Evolutionary conservation across 1,140 invertebrate genomes (phyloP).

Genomic region (Hesperophylax magnus): DNA sequence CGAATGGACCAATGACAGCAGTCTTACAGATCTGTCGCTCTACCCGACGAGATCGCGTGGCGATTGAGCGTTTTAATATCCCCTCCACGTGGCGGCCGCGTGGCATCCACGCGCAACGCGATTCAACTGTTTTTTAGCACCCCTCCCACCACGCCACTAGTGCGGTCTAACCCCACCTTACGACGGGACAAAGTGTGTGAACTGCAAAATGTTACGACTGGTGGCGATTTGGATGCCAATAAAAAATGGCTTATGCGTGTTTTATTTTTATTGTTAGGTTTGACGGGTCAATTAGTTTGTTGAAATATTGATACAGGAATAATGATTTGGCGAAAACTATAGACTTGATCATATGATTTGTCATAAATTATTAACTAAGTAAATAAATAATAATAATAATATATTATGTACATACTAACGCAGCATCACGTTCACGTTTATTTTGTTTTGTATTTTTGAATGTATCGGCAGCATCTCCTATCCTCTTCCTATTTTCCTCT

Average conservation of each 20-base stretch:
- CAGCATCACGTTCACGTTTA: too few relatives aligned
- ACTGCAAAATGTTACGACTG: neutral
- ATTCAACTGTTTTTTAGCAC: slow-evolving; percentile 41
- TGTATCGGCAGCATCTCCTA: too few relatives aligned
- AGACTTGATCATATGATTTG: neutral
- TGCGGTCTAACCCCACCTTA: slow-evolving; percentile 32
- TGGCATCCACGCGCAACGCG: slow-evolving; percentile 21
- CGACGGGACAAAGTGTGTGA: neutral
- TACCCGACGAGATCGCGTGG: slow-evolving; percentile 16
- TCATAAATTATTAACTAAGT: neutral
- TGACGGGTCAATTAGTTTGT: neutral
- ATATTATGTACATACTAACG: too few relatives aligned
- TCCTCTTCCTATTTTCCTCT: too few relatives aligned
- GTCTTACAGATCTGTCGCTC: neutral
- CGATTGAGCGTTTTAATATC: slow-evolving; percentile 37
- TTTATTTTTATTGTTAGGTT: neutral
- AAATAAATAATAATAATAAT: too few relatives aligned
- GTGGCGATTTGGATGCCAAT: slow-evolving; percentile 12
- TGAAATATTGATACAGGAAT: neutral
- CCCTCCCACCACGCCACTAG: slow-evolving; percentile 6
- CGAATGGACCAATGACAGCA: slow-evolving; percentile 26
- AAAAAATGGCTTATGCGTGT: slow-evolving; percentile 15
- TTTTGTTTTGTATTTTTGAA: too few relatives aligned
- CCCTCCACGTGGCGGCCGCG: slow-evolving; percentile 25
- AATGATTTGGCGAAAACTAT: neutral